phyloP scores from a whole-genome alignment of 2,888 invertebrate genomes.

The Halocaridina rubra region DNA sequence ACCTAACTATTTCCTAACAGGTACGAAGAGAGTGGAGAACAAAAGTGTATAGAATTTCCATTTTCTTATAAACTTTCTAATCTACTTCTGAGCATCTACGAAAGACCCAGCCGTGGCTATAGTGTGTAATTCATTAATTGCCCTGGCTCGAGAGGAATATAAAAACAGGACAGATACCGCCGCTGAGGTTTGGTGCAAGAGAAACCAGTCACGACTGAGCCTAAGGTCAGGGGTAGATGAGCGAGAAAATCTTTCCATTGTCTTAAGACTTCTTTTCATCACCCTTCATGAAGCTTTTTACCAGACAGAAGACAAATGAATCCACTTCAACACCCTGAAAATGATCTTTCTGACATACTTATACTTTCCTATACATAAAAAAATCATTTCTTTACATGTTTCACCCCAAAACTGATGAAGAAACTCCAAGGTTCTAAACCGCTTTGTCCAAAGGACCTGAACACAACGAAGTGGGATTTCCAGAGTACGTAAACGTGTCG shows the following conservation, averaged over 20 bases:
- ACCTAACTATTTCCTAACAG: no score
- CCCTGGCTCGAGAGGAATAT: not conserved
- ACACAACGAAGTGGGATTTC: not conserved
- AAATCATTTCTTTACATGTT: no score
- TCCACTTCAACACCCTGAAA: no score
- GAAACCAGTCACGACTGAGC: conserved; percentile 14
- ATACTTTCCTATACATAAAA: no score
- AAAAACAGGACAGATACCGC: conserved; percentile 5
- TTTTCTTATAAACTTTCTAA: no score
- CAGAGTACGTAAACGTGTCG: not conserved
- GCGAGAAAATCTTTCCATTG: not conserved
- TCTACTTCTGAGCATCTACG: not conserved
- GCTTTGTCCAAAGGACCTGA: no score
- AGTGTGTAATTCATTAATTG: not conserved
- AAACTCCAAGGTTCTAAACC: no score
- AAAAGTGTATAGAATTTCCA: no score
- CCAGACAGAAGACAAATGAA: not conserved
- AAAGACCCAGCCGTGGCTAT: not conserved
- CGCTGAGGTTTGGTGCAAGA: not conserved
- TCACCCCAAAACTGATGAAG: no score
- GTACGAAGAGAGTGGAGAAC: no score
- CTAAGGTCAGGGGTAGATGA: not conserved
- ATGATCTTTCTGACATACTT: no score
- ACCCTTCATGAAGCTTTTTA: not conserved
- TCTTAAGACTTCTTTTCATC: not conserved